Evolutionary conservation across 2,888 invertebrate genomes (phyloP), one percentile per base, ranked within the genome.

Genomic region (Galerucella pusilla): DNA sequence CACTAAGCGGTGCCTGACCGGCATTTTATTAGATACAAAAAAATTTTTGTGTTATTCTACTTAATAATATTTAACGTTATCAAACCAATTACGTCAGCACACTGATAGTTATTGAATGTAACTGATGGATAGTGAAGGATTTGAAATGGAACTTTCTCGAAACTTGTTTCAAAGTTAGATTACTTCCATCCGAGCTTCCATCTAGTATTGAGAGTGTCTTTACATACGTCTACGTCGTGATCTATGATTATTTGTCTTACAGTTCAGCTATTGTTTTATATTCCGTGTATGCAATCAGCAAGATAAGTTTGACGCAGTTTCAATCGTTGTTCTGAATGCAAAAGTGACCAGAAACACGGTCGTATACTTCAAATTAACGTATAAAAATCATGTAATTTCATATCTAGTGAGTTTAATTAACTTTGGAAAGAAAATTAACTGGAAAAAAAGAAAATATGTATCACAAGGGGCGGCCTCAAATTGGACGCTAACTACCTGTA

Each of bases 151-250:
- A 76, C 73, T 76, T 75, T 66, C 65, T 63, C 73, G 68, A 77
- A 76, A 80, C 81, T 81, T 81, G 79, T 80, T 81, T 76, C 79
- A 71, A 81, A 81, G 78, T 81, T 81, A 80, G 80, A 81, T 81
- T 81, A 81, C 80, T 81, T 81, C 80, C 20, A 20, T 20, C 20
- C 20, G 20, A 20, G 20, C 20, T 20, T 20, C 20, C 79, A 80
- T 80, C 77, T 77, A 80, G 73, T 73, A 75, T 70, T 72, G 69
- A 68, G 66, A 75, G 70, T 75, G 71, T 75, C 75, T 72, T 63
- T 75, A 69, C 76, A 73, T 74, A 74, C 71, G 54, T 64, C 57
- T 73, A 74, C 71, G 54, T 64, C 57, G 72, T 76, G 79, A 78
- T 79, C 78, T 78, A 77, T 77, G 79, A 75, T 75, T 78, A 78